phyloP scores from a whole-genome alignment of 2,888 invertebrate species.

The Conistra vaccinii region DNA sequence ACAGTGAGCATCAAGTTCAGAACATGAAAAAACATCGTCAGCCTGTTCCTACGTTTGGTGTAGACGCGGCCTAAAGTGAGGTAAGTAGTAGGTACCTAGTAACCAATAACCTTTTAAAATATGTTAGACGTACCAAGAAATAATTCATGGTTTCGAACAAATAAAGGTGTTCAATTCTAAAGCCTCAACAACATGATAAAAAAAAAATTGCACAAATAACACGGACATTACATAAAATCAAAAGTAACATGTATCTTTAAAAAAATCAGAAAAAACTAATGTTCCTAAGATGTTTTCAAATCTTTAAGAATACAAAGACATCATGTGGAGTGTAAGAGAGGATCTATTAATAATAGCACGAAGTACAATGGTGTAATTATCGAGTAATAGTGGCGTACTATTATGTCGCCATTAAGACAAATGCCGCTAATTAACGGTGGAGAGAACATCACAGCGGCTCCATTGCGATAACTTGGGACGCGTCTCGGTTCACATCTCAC shows the following conservation, averaged over 20 bases:
- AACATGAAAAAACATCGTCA: background rate
- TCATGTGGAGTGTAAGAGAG: background rate
- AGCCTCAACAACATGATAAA: background rate
- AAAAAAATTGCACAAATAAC: background rate
- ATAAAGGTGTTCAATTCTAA: background rate
- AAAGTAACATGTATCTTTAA: background rate
- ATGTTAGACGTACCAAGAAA: no score
- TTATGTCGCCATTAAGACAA: constrained; percentile 49
- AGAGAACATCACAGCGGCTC: constrained; percentile 37
- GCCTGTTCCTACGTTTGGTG: background rate
- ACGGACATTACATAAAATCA: background rate
- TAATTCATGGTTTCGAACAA: no score
- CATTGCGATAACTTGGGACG: constrained; percentile 37
- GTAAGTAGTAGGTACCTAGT: no score
- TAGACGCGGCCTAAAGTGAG: background rate
- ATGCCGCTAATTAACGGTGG: constrained; percentile 54
- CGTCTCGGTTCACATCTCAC: constrained; percentile 23
- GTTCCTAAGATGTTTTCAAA: background rate
- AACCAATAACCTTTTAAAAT: no score
- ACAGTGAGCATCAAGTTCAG: background rate
- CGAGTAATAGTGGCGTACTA: constrained; percentile 36
- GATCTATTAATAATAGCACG: constrained; percentile 26
- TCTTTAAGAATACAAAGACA: background rate
- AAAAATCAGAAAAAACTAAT: background rate
- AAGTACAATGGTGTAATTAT: constrained; percentile 52